Evolutionary conservation across 1,140 invertebrate genomes (phyloP).

Genomic region (Drosophila lacteicornis): DNA sequence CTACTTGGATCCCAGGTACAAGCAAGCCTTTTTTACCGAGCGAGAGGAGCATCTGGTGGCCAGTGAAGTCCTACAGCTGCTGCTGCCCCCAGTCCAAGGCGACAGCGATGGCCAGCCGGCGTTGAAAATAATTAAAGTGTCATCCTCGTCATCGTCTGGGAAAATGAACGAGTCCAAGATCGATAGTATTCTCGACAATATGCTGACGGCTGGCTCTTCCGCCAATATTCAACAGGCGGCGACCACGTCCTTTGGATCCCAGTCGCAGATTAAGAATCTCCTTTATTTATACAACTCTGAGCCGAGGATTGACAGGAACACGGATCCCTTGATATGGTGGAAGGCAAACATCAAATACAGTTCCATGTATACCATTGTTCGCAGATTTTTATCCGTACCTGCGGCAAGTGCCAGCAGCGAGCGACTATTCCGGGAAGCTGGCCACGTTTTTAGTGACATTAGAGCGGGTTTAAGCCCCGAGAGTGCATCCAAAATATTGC

Average conservation of each 20-base stretch:
- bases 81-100: not conserved
- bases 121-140: constrained; percentile 23
- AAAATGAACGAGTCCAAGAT: constrained; percentile 64
- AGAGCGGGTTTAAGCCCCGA: constrained; percentile 20
- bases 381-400: constrained; percentile 44
- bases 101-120: constrained; percentile 13
- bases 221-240: constrained; percentile 2
- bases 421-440: constrained; percentile 37
- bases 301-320: constrained; percentile 53
- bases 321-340: constrained; percentile 61
- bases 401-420: constrained; percentile 43
- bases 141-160: not conserved
- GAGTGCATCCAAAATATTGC: constrained; percentile 57
- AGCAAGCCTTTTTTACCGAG: constrained; percentile 63
- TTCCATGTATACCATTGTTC: constrained; percentile 42
- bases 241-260: constrained; percentile 9
- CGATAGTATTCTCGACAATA: constrained; percentile 58
- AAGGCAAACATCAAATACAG: constrained; percentile 55
- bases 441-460: constrained; percentile 49
- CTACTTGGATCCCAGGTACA: constrained; percentile 68
- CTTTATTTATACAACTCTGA: constrained; percentile 66
- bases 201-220: constrained; percentile 26
- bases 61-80: constrained; percentile 39
- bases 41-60: constrained; percentile 52
- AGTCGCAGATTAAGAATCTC: constrained; percentile 58